phyloP scores from a whole-genome alignment of 2,888 invertebrate genomes.

The Epistrophella euchroma region DNA sequence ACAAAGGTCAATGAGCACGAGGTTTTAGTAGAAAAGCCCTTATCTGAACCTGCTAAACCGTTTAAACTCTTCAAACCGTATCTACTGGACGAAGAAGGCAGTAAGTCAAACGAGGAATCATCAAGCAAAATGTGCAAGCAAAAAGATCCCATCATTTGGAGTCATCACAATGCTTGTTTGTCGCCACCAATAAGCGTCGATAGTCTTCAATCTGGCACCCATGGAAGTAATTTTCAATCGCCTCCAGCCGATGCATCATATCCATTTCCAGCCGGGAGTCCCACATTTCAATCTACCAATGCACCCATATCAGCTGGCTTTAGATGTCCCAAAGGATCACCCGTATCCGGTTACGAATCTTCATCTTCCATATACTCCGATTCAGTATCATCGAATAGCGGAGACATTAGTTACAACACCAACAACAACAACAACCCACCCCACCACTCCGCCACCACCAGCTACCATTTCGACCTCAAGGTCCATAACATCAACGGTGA shows the following conservation, averaged over 20 bases:
- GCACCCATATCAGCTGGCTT: slow-evolving; percentile 81
- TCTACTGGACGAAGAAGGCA: slow-evolving; percentile 87
- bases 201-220: slow-evolving; percentile 65
- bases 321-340: slow-evolving; percentile 83
- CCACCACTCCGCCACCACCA: slow-evolving; percentile 42
- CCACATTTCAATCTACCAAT: slow-evolving; percentile 80
- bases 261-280: slow-evolving; percentile 80
- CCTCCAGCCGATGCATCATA: slow-evolving; percentile 77
- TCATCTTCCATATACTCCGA: slow-evolving; percentile 83
- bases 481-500: slow-evolving; percentile 85
- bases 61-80: slow-evolving; percentile 92
- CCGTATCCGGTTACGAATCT: slow-evolving; percentile 84
- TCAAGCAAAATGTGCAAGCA: slow-evolving; percentile 77
- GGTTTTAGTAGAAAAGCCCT: slow-evolving; percentile 38
- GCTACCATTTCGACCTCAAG: slow-evolving; percentile 85
- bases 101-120: slow-evolving; percentile 80
- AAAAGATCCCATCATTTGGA: slow-evolving; percentile 82
- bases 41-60: slow-evolving; percentile 83
- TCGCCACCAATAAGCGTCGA: slow-evolving; percentile 76
- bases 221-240: slow-evolving; percentile 79
- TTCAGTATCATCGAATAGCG: slow-evolving; percentile 77
- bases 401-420: slow-evolving; percentile 54
- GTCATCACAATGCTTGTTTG: slow-evolving; percentile 79
- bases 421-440: slow-evolving; percentile 16
- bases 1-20: slow-evolving; percentile 77